A percentile compares a stretch with the other conserved stretches of the same genome.
Conservation (phyloP, 2,113 vertebrate genomes). For the Fulica atra region DNA sequence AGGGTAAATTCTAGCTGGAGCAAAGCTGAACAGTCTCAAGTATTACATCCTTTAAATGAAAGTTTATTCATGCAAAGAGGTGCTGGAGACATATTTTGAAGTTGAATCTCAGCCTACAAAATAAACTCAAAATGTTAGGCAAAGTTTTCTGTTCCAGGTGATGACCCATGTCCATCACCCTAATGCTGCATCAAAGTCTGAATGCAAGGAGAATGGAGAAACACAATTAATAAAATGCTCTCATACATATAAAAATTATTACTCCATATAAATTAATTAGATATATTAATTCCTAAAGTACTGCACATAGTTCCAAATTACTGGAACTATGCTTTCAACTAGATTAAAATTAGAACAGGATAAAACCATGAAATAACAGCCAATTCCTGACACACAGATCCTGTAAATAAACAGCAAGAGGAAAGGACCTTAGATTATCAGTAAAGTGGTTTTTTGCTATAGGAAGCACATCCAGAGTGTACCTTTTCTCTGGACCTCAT, state of each 20-base stretch:
- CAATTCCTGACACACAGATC: not conserved
- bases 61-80: not conserved
- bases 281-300: not conserved
- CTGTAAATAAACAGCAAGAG: conserved; percentile 15
- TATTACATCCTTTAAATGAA: not conserved
- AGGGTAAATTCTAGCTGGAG: not conserved
- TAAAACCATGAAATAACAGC: not conserved
- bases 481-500: not conserved
- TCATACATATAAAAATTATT: not conserved
- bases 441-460: not conserved
- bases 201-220: not conserved
- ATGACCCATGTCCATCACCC: accelerated
- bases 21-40: not conserved
- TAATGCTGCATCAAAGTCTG: not conserved
- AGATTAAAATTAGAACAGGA: conserved; percentile 21
- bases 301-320: not conserved
- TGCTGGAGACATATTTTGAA: not conserved
- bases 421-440: not conserved
- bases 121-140: not conserved
- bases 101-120: not conserved
- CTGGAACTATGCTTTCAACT: not conserved
- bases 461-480: not conserved
- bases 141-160: not conserved
- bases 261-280: not conserved
- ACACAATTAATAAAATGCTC: not conserved